Percentiles rank a stretch among this genome's conserved stretches.
Conservation (phyloP, 2,888 invertebrate species). For the Unio pictorum region DNA sequence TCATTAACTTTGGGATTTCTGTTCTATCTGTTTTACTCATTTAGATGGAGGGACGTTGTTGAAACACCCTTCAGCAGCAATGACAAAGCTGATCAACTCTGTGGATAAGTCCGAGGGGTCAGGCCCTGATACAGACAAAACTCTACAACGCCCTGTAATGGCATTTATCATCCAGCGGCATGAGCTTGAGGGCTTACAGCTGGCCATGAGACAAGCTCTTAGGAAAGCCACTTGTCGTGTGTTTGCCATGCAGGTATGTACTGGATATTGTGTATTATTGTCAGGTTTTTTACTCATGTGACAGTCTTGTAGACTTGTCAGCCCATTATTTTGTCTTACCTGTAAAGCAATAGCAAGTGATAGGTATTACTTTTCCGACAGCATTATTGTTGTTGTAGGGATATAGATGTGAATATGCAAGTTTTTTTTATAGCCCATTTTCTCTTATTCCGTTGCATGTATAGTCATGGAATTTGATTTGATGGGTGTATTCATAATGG, state of each 20-base stretch:
- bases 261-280: not conserved
- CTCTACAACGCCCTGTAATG: constrained; percentile 87
- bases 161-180: constrained; percentile 84
- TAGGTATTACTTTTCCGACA: no score
- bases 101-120: constrained; percentile 49
- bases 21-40: no score
- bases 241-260: constrained; percentile 85
- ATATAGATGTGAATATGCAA: no score
- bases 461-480: no score
- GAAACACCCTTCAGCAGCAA: constrained; percentile 90
- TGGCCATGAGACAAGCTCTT: constrained; percentile 91
- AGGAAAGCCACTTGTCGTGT: constrained; percentile 78
- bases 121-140: constrained; percentile 46
- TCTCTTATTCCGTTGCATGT: no score
- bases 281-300: not conserved
- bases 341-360: no score
- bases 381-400: no score
- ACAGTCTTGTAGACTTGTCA: no score
- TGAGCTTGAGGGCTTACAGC: constrained; percentile 86
- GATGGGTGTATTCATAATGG: no score
- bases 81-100: constrained; percentile 80
- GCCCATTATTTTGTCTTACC: no score
- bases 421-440: no score
- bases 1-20: no score
- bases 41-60: constrained; percentile 85